Evolutionary conservation across 2,888 invertebrate genomes (phyloP), one percentile per base, ranked within the genome.

Genomic region (Cyaniris semiargus): DNA sequence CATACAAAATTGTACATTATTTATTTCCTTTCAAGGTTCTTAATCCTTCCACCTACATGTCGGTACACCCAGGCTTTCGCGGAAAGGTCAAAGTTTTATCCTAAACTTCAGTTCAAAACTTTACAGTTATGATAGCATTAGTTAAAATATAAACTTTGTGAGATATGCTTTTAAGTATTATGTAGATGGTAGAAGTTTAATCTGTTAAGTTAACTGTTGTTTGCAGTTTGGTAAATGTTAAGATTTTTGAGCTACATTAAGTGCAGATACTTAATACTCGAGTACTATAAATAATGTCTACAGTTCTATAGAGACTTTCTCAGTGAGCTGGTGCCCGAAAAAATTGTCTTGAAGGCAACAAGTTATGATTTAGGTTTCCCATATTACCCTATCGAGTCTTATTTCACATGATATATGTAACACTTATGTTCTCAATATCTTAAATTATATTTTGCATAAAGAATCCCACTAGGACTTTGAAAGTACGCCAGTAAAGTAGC

Each of bases 51-150:
- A 21, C 21, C 60, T 18, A 66, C 15, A 58, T 58, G 8, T 66
- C 6, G 27, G 1, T 15, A 66, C 23, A 66, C 66, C 15, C 66
- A 66, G 27, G 15, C 23, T 27, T 31, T 31, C 27, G 27, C 31
- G 27, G 66, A 66, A 66, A 66, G 66, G 66, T 66, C 66, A 66
- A 27, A 66, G 58, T 23, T 27, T 66, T 23, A 18, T 23, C 21
- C 60, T 66, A 31, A 66, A 66, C 27, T 66, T 31, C 27, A 6
- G 27, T 18, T 66, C 5, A 1, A 27, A 66, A 66, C 27, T 27
- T 15, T 15, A 60, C 21, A 21, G 60, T 10, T 8, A n/a, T 58
- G 8, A 3, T 58, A 21, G 10, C 21, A n/a, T 58, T 15, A 53
- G 53, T 53, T 53, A 53, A 53, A n/a, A n/a, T n/a, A 53, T 53